Base-by-base conservation (phyloP, 2,113 vertebrate species). In the Thunnus thynnus region DNA sequence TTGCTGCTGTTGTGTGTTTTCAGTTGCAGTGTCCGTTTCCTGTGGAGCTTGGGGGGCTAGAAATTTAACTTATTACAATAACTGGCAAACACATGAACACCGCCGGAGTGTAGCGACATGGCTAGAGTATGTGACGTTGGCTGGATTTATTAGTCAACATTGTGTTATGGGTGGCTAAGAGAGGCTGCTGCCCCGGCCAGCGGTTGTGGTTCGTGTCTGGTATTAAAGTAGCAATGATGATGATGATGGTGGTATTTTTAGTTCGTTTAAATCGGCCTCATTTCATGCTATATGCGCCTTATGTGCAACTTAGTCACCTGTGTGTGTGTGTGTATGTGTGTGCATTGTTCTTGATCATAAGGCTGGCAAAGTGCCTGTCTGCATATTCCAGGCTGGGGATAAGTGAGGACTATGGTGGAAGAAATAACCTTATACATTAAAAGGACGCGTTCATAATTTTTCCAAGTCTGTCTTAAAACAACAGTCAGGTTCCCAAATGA, bases 321-420 rank as follows among this genome's bases (percentile, higher is more conserved):
- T 73, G 74, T 50, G 36, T 47, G 68, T 30, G 27, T 30, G 27
- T 30, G 27, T 30, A 1, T 30, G 27, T 30, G 27, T 30, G 27
- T 30, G 72, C 61, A 83, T 85, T 80, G 82, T 72, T 69, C 48
- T n/a, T 22, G 61, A 51, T 44, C 63, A 7, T 54, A 77, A 57
- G 54, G 47, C 30, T 47, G 52, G 3, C 25, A 41, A 41, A 9
- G 7, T 50, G 52, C 2, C 16, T 54, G 44, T 5, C 8, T 51
- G 52, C 25, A 13, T 25, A n/a, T 11, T 56, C 41, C 27, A 41
- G 20, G 3, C 50, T 46, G 16, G 9, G 22, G 7, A 17, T 51
- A 5, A 36, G 41, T 47, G 48, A 67, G 61, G n/a, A 1, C 18
- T 11, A 4, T 32, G 62, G 5, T 3, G 36, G 6, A 41, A 9